Evolutionary conservation across 2,113 vertebrate genomes (phyloP).

Genomic region (Etheostoma spectabile): DNA sequence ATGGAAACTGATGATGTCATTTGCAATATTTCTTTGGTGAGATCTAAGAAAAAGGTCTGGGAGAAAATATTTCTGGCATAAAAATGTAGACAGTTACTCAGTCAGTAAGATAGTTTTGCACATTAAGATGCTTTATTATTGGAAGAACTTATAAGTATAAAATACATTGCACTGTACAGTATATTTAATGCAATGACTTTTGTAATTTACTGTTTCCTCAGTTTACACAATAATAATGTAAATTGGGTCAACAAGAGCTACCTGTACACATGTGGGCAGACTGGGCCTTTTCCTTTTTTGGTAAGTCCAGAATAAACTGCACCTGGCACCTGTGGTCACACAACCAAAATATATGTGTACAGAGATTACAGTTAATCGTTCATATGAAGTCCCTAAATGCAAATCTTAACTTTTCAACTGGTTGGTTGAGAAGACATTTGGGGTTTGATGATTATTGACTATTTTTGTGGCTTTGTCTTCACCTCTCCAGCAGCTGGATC

Average conservation of each 20-base stretch:
- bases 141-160: neutral
- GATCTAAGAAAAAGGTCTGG: neutral
- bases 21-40: neutral
- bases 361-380: neutral
- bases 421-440: neutral
- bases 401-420: neutral
- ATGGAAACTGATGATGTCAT: neutral
- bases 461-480: neutral
- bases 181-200: neutral
- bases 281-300: constrained; percentile 1
- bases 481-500: constrained; percentile 32
- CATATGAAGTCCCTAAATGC: too few relatives aligned
- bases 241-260: neutral
- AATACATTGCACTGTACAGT: neutral
- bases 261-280: constrained; percentile 51
- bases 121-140: neutral
- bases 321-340: constrained; percentile 31
- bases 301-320: neutral
- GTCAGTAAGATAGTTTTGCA: neutral
- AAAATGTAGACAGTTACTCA: neutral
- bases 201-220: neutral
- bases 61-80: neutral
- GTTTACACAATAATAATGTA: neutral
- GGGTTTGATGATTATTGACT: neutral
- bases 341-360: neutral